Base-by-base conservation (phyloP, 2,113 vertebrate genomes). In the Periophthalmus modestus region DNA sequence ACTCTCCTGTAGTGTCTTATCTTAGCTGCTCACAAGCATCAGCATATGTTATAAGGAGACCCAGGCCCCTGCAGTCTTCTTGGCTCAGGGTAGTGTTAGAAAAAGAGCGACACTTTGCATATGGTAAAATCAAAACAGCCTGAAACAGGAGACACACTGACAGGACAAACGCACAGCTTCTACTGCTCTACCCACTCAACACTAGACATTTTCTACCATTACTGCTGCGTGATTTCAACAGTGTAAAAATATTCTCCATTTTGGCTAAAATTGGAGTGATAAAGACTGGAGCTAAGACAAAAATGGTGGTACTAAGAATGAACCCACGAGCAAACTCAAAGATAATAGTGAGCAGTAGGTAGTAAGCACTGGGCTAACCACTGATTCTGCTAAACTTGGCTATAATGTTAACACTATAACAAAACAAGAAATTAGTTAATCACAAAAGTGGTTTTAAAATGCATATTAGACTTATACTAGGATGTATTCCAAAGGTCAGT, bases 41-140 rank as follows among this genome's bases (percentile, higher is more conserved):
- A 73, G 79, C 84, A 78, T 75, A 77, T 83, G 83, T 77, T 85
- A 52, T 55, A 77, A 74, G 24, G 57, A 24, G 43, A 68, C 66
- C 62, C 80, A 63, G 62, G 72, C 74, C 82, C 47, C 57, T 57
- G 72, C 76, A 74, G 72, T 15, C 50, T 77, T 82, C 75, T 82
- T 88, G 85, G 84, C 85, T 77, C 71, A 52, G 57, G 52, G 39
- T 73, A 72, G 13, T 39, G 77, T 62, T 79, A 85, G 68, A 83
- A 87, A 86, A 81, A 69, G 59, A 83, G 65, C 75, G 28, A 15
- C 61, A 21, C 59, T 78, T 78, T 80, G 71, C 81, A 87, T 87
- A 86, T 82, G 83, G 82, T 79, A 74, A 80, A 81, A 78, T 81
- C 75, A 77, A 87, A 87, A 82, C 79, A 80, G 82, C 73, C 78